Percentiles rank a stretch among this genome's conserved stretches.
Evolutionary conservation across 2,888 invertebrate genomes (phyloP).

Genomic region (Brassicogethes aeneus): DNA sequence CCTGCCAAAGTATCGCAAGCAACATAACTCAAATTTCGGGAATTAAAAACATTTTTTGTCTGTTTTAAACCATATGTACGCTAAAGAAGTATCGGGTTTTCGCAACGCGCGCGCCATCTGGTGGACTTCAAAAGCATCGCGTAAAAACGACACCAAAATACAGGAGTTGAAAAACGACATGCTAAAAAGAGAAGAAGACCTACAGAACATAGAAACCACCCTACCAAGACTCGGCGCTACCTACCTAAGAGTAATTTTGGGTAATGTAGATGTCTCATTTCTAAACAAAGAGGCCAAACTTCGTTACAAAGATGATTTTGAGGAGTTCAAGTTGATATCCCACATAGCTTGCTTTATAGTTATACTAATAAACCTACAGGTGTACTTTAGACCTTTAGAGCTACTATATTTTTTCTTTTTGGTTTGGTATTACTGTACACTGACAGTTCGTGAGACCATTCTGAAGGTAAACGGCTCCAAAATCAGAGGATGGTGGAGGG

Average conservation of each 20-base stretch:
- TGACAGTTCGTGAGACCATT: conserved; percentile 96
- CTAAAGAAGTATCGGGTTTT: too few relatives aligned
- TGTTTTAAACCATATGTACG: too few relatives aligned
- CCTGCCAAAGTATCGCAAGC: too few relatives aligned
- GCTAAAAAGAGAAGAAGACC: conserved; percentile 67
- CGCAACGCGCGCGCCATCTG: too few relatives aligned
- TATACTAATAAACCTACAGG: conserved; percentile 59
- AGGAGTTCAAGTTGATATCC: conserved; percentile 90
- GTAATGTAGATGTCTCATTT: conserved; percentile 92
- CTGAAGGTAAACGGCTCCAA: conserved; percentile 95
- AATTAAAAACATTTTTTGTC: too few relatives aligned
- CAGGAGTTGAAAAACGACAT: conserved; percentile 63
- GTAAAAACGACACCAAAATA: too few relatives aligned
- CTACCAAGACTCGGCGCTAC: conserved; percentile 83
- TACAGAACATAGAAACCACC: conserved; percentile 83
- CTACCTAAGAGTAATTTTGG: conserved; percentile 85
- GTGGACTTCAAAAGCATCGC: too few relatives aligned
- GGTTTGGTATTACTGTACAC: conserved; percentile 99
- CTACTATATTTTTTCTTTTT: conserved; percentile 82
- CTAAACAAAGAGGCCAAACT: conserved; percentile 86
- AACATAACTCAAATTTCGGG: too few relatives aligned
- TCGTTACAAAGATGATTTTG: conserved; percentile 94
- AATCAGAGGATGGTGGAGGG: conserved; percentile 96
- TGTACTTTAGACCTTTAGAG: conserved; percentile 61
- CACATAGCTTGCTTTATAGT: conserved; percentile 80